Evolutionary conservation across 2,113 vertebrate genomes (phyloP), one percentile per base, ranked within the genome.

Genomic region (Cottus gobio): DNA sequence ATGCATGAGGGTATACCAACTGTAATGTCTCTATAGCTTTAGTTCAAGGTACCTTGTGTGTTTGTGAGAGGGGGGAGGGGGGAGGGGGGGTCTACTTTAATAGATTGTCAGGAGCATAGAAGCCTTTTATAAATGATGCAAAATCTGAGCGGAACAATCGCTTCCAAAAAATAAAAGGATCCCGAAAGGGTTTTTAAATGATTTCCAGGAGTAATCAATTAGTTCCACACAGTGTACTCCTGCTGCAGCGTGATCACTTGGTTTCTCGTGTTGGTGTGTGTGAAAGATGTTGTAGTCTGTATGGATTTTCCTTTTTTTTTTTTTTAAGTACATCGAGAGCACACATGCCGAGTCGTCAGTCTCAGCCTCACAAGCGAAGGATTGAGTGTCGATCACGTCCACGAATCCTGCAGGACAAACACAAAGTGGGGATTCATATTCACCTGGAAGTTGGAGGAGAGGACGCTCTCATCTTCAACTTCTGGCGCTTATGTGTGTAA

Each of bases 191-290:
- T 90, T 91, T 87, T 36, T 37, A 44, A 65, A 75, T 62, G 71
- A 90, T 91, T 86, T 89, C 71, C 80, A 78, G 76, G 69, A 66
- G 71, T 78, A 79, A 83, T 85, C 82, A 71, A 82, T 89, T 87
- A 82, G 79, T 89, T 89, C 75, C 75, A 90, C 78, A 67, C 81
- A 80, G 80, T 79, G 37, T 89, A 81, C 54, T 84, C 71, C 77
- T 71, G 61, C 64, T 65, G 54, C 65, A 69, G 57, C 66, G 46
- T 56, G 48, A 2, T 15, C 10, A 20, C 39, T 46, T 54, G 6
- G 18, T 39, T 56, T 5, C 37, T 36, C 52, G 37, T 22, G 48
- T 28, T 3, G 13, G 24, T 56, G 52, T 12, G 52, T 15, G 37
- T 0, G n/a, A 5, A 39, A 11, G 64, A 48, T 50, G 16, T 2